phyloP scores from a whole-genome alignment of 2,113 vertebrate genomes.

The Podarcis raffonei region DNA sequence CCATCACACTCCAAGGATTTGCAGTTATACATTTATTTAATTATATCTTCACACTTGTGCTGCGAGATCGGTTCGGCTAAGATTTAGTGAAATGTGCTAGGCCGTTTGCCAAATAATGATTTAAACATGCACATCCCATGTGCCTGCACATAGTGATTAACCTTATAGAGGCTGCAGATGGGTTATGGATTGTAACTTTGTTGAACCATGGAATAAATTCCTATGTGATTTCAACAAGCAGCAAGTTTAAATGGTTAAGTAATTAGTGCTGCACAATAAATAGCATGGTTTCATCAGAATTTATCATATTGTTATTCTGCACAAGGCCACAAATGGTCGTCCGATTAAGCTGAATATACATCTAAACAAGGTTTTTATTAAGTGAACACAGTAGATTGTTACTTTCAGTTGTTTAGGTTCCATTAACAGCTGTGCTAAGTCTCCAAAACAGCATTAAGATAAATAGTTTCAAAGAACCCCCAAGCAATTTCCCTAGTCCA shows the following conservation, averaged over 20 bases:
- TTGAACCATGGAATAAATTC: neutral
- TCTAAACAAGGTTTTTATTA: neutral
- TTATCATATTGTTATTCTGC: neutral
- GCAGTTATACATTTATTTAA: too few species aligned
- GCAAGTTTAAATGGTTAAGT: neutral
- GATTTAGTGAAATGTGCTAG: too few species aligned
- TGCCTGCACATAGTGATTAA: neutral
- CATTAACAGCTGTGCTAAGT: neutral
- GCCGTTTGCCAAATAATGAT: too few species aligned
- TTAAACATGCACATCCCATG: neutral
- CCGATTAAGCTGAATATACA: neutral
- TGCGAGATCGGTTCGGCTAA: too few species aligned
- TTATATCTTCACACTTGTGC: too few species aligned
- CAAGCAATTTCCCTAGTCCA: neutral
- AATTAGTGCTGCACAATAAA: neutral
- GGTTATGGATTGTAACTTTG: neutral
- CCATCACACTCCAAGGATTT: too few species aligned
- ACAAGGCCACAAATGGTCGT: neutral
- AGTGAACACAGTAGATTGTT: neutral
- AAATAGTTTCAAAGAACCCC: neutral
- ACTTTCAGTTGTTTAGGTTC: neutral
- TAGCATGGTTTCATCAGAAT: neutral
- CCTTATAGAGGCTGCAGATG: neutral
- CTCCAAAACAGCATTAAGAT: neutral
- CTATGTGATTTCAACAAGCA: neutral